A percentile compares a stretch with the other conserved stretches of the same genome.
These are phyloP conservation scores for Heterotis niloticus DNA, from an alignment of 2,113 vertebrate genomes.

Conservation along the genomic window DNA sequence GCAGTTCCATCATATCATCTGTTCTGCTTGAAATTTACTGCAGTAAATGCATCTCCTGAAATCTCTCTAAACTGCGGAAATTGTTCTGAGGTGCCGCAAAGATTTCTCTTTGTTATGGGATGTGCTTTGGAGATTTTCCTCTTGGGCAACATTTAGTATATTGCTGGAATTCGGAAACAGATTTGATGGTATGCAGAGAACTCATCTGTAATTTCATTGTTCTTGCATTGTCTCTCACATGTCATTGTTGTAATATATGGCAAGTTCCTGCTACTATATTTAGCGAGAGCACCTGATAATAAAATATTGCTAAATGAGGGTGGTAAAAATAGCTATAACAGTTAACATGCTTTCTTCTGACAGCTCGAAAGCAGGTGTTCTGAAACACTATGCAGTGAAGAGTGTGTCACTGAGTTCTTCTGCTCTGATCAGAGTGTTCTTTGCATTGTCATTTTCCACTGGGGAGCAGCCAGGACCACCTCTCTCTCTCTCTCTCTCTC, in stretches of 20 bases:
- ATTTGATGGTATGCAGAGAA: neutral
- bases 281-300: constrained; percentile 19
- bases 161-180: neutral
- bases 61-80: neutral
- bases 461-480: neutral
- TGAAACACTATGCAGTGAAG: neutral
- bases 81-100: neutral
- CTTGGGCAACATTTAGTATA: neutral
- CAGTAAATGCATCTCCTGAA: no score
- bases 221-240: neutral
- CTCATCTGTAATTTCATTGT: neutral
- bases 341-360: neutral
- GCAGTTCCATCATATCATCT: no score
- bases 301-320: constrained; percentile 2
- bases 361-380: neutral
- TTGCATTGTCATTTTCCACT: constrained; percentile 15
- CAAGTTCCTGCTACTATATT: constrained; percentile 20
- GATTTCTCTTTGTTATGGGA: neutral
- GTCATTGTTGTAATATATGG: constrained; percentile 3
- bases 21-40: no score
- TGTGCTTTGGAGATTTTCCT: neutral
- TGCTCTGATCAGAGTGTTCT: constrained; percentile 10
- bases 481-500: neutral
- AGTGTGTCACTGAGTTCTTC: neutral
- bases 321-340: constrained; percentile 12